Conservation (phyloP, 2,113 vertebrate species). For the Salvelinus fontinalis region DNA sequence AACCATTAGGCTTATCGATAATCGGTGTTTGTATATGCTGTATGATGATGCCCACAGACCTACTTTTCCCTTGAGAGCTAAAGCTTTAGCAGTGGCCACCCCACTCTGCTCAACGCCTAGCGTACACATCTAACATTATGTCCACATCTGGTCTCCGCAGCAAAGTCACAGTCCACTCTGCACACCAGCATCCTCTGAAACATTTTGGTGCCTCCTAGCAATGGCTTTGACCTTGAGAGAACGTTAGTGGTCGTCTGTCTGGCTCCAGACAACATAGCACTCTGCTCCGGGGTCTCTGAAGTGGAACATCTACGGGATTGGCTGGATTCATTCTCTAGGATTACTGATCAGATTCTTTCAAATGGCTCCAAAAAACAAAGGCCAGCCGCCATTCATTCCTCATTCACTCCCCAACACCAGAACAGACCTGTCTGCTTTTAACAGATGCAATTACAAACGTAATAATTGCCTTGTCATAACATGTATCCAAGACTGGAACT, state of each 20-base stretch:
- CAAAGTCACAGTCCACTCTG: no score
- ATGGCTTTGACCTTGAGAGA: no score
- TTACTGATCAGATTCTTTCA: conserved; percentile 50
- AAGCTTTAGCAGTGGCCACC: no score
- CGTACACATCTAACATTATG: no score
- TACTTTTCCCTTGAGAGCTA: no score
- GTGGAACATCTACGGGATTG: conserved; percentile 25
- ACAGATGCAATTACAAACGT: conserved; percentile 64
- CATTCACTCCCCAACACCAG: conserved; percentile 37
- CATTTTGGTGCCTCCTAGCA: neutral
- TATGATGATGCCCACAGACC: neutral
- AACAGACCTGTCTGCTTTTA: conserved; percentile 38
- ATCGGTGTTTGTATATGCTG: neutral
- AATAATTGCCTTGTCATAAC: conserved; percentile 58
- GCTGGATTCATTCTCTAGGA: conserved; percentile 22
- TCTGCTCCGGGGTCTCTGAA: conserved; percentile 9
- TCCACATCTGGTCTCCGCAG: no score
- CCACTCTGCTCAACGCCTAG: no score
- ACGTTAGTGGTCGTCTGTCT: no score
- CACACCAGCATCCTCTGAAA: no score
- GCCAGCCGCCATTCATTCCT: conserved; percentile 33
- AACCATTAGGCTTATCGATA: no score
- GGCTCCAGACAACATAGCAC: neutral
- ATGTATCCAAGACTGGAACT: conserved; percentile 55
- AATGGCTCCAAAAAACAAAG: conserved; percentile 55